These are phyloP conservation scores for Pomacea maculata DNA, from an alignment of 1,140 invertebrate genomes.

Conservation along the genomic window DNA sequence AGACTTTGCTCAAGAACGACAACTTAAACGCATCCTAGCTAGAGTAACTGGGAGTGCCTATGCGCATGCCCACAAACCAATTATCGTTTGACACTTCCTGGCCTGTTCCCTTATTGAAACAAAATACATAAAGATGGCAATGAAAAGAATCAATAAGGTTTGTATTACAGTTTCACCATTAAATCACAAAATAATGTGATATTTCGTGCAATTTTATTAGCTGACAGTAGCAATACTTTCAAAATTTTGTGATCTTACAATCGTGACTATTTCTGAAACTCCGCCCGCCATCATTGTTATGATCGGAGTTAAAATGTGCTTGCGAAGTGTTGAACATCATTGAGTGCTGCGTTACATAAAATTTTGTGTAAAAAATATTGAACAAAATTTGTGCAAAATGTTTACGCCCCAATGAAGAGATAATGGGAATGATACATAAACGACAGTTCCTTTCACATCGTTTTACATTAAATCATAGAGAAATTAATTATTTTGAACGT, in stretches of 20 bases:
- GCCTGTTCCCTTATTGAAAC: background rate
- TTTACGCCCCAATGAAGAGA: background rate
- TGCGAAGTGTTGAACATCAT: background rate
- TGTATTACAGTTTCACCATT: background rate
- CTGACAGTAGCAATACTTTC: background rate
- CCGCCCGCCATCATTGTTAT: constrained; percentile 28
- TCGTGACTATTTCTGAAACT: background rate
- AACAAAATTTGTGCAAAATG: background rate
- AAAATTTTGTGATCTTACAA: constrained; percentile 7
- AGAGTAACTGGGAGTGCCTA: background rate
- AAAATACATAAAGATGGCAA: constrained; percentile 31
- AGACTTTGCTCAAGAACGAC: too few relatives aligned
- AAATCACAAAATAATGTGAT: background rate
- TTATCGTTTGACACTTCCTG: constrained; percentile 10
- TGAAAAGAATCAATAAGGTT: constrained; percentile 49
- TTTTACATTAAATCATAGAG: background rate
- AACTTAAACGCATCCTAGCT: too few relatives aligned
- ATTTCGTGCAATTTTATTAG: too few relatives aligned
- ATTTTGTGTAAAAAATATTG: background rate
- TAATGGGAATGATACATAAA: background rate
- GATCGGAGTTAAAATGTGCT: background rate
- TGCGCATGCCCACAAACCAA: constrained; percentile 9
- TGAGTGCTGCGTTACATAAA: background rate
- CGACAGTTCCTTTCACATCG: background rate
- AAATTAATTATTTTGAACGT: background rate